Percentiles rank a stretch among this genome's conserved stretches.
phyloP scores from a whole-genome alignment of 2,797 vertebrate species.

The Diglossa cyanea region DNA sequence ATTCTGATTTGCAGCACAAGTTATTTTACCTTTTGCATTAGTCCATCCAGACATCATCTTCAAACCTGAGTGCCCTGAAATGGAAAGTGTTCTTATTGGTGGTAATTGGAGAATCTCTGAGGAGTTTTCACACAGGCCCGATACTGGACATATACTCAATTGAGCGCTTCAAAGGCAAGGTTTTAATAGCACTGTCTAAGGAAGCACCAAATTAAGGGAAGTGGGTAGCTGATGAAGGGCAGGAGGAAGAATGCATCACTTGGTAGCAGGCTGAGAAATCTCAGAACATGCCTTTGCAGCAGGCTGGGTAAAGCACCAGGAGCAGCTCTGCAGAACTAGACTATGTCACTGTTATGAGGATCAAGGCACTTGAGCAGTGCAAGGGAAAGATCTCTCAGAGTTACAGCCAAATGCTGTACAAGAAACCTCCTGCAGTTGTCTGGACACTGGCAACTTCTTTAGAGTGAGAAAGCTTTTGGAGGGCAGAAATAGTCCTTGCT shows the following conservation, averaged over 20 bases:
- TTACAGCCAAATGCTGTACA: not conserved
- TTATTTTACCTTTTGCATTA: not conserved
- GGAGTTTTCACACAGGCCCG: not conserved
- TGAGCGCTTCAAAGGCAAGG: not conserved
- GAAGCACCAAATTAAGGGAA: not conserved
- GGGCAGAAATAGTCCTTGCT: not conserved
- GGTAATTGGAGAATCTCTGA: not conserved
- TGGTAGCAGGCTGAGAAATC: not conserved
- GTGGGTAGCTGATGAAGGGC: not conserved
- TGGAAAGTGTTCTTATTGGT: not conserved
- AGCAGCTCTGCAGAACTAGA: not conserved
- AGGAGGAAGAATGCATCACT: not conserved
- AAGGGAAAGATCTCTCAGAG: not conserved
- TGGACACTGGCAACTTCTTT: not conserved
- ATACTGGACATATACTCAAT: fast-evolving
- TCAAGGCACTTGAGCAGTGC: not conserved
- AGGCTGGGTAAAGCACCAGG: not conserved
- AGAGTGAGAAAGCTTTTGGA: not conserved
- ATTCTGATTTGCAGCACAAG: not conserved
- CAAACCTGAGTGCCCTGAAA: not conserved
- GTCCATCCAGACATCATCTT: not conserved
- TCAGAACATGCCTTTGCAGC: not conserved
- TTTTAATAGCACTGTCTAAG: not conserved
- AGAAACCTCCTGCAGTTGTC: not conserved
- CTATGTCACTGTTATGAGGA: not conserved